phyloP scores from a whole-genome alignment of 2,797 vertebrate genomes.

The Coilia nasus region DNA sequence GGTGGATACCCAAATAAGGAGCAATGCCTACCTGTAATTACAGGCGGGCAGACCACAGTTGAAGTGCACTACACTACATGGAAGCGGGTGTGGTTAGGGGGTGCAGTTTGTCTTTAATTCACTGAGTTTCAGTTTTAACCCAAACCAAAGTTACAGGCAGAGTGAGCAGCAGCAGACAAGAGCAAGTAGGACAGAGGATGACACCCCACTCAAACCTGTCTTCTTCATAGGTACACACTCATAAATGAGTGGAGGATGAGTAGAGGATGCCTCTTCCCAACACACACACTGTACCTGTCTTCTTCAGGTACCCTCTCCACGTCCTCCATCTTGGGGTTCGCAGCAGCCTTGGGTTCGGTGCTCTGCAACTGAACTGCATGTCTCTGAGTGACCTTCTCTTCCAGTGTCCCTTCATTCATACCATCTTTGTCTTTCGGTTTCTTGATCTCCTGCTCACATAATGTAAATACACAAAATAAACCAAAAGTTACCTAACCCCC shows the following conservation, averaged over 20 bases:
- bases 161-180: not conserved
- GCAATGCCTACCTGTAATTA: too few relatives aligned
- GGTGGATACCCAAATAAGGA: too few relatives aligned
- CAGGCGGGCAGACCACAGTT: too few relatives aligned
- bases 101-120: too few relatives aligned
- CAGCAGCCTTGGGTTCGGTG: not conserved
- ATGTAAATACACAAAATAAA: not conserved
- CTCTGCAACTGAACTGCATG: not conserved
- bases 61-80: too few relatives aligned
- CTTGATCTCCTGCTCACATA: not conserved
- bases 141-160: too few relatives aligned
- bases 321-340: not conserved
- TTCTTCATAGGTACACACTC: too few relatives aligned
- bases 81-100: too few relatives aligned
- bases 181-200: too few relatives aligned
- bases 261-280: not conserved
- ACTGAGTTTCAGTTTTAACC: too few relatives aligned
- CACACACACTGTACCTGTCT: not conserved
- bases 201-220: too few relatives aligned
- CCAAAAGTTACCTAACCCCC: not conserved
- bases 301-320: conserved; percentile 4
- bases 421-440: not conserved
- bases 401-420: not conserved
- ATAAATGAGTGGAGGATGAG: not conserved
- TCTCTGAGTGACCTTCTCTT: not conserved